phyloP scores from a whole-genome alignment of 2,113 vertebrate genomes.

The Falcunculus frontatus region DNA sequence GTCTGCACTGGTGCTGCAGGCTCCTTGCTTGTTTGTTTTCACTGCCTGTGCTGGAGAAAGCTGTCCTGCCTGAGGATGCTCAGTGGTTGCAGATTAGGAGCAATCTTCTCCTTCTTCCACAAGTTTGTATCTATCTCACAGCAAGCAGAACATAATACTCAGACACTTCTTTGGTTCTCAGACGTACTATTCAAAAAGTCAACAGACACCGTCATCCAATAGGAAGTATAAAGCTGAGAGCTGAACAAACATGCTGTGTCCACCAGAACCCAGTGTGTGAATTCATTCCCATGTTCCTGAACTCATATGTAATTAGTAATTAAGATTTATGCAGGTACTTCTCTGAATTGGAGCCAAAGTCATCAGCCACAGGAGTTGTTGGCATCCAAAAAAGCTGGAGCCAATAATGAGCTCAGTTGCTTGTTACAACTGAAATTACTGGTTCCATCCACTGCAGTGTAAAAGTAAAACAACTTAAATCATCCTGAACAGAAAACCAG shows the following conservation, averaged over 20 bases:
- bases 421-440: conserved; percentile 23
- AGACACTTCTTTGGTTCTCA: neutral
- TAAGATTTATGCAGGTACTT: conserved; percentile 56
- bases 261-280: neutral
- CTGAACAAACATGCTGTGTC: neutral
- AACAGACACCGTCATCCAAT: neutral
- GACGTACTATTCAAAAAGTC: neutral
- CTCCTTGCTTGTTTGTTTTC: neutral
- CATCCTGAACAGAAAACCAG: neutral
- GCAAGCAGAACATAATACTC: neutral
- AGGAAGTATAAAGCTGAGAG: neutral
- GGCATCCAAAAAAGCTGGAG: conserved; percentile 16
- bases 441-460: neutral
- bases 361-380: conserved; percentile 5
- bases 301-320: neutral
- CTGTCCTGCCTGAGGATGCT: neutral
- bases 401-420: conserved; percentile 50
- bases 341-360: conserved; percentile 46
- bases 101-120: neutral
- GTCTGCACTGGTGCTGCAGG: neutral
- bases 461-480: conserved; percentile 49
- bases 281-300: conserved; percentile 8
- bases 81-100: neutral
- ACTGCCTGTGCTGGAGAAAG: neutral
- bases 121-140: neutral